Base-by-base conservation (phyloP, 2,113 vertebrate genomes). In the Myiagra hebetior region DNA sequence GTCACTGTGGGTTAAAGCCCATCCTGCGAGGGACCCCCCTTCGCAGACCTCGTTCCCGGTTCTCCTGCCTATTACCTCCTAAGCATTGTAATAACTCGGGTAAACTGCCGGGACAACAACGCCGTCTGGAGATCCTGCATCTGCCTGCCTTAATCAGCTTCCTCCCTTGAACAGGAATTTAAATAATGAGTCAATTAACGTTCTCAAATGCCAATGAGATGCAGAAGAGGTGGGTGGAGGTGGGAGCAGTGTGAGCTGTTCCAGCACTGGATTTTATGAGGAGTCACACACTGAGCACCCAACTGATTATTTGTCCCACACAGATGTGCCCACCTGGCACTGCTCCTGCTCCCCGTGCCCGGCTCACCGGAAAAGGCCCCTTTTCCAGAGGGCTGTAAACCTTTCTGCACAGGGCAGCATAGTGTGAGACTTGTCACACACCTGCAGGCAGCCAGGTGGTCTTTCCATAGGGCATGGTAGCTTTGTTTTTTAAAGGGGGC, bases 151-250 rank as follows among this genome's bases (percentile, higher is more conserved):
- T 98, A 98, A 98, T 99, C 98, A 98, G 96, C 98, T 97, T 98
- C 96, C 97, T 98, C 97, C 98, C 97, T 98, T 96, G 97, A 98
- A 98, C 98, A 98, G 97, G 97, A 98, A 98, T 98, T 97, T 97
- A 97, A 98, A 98, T 99, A 99, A 99, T 99, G 98, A 99, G 99
- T 99, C 98, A 99, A 99, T 99, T 99, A 99, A 98, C 95, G 98
- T 98, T 97, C 98, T 98, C 98, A 99, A 99, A 98, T 98, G 98
- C 97, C 98, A 98, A 98, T 98, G 98, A 99, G 98, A 98, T 98
- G 98, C 98, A 98, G 96, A 98, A 97, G 93, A 97, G 96, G 96
- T 95, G 95, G 97, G 97, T 85, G 72, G 97, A 96, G 97, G 94
- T 95, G 89, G 92, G 72, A 95, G 97, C 91, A 90, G 91, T 77